A percentile compares a stretch with the other conserved stretches of the same genome.
phyloP scores from a whole-genome alignment of 2,888 invertebrate species.

The Xestia xanthographa region DNA sequence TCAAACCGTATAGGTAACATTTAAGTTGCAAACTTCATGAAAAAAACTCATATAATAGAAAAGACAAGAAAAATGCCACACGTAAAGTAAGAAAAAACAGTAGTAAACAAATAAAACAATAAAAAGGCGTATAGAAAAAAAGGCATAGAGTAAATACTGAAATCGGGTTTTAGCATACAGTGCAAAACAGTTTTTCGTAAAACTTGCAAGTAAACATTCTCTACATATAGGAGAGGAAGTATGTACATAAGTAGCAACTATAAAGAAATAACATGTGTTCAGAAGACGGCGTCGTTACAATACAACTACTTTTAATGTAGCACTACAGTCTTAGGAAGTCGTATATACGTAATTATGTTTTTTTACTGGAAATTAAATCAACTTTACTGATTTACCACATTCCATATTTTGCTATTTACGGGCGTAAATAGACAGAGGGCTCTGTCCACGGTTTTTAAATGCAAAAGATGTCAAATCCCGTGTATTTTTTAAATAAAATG shows the following conservation, averaged over 20 bases:
- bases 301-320: conserved; percentile 61
- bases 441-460: background rate
- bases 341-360: conserved; percentile 40
- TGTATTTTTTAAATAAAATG: background rate
- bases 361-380: conserved; percentile 19
- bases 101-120: background rate
- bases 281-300: conserved; percentile 65
- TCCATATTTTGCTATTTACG: background rate
- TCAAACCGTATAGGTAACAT: background rate
- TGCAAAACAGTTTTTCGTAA: conserved; percentile 19
- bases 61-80: conserved; percentile 1
- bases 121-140: background rate
- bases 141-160: conserved; percentile 41
- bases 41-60: conserved; percentile 4
- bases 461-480: background rate
- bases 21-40: background rate
- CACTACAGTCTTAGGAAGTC: conserved; percentile 67
- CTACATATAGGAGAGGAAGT: conserved; percentile 45
- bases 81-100: conserved; percentile 8
- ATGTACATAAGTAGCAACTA: conserved; percentile 55
- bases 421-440: no score
- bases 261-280: conserved; percentile 59
- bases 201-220: conserved; percentile 36
- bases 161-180: conserved; percentile 53
- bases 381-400: conserved; percentile 11